Percentiles rank a stretch among this genome's conserved stretches.
Conservation (phyloP, 2,797 vertebrate genomes). For the Oophaga sylvatica region DNA sequence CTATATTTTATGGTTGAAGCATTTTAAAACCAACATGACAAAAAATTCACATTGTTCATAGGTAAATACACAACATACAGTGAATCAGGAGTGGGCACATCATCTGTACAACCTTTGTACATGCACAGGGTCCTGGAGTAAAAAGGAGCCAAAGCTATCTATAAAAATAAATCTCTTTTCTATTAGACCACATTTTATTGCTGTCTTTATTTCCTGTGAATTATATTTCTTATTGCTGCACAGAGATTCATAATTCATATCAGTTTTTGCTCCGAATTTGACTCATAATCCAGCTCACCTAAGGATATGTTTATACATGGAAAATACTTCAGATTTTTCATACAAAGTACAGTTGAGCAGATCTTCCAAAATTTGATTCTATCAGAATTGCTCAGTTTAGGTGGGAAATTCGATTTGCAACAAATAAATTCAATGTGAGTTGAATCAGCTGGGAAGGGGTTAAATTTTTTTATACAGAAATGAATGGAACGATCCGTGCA, state of each 20-base stretch:
- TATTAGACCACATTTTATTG: not conserved
- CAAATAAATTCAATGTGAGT: no score
- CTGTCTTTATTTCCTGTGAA: not conserved
- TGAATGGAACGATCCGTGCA: no score
- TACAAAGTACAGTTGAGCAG: no score
- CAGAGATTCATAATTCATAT: not conserved
- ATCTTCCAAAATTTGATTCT: no score
- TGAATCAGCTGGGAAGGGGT: no score
- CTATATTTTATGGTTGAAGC: slow-evolving; percentile 12
- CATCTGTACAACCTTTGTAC: not conserved
- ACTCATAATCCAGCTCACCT: no score
- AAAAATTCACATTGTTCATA: not conserved
- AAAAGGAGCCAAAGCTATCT: not conserved
- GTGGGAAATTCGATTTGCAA: no score
- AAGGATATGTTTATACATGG: no score
- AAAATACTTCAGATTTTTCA: no score
- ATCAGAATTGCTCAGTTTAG: no score
- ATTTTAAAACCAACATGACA: not conserved
- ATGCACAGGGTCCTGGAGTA: not conserved
- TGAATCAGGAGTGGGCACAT: not conserved
- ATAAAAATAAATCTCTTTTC: not conserved
- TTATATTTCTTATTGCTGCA: not conserved
- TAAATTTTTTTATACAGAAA: no score
- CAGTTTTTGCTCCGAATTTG: no score
- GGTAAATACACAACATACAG: not conserved